Base-by-base conservation (phyloP, 2,113 vertebrate genomes). In the Colistium nudipinnis region DNA sequence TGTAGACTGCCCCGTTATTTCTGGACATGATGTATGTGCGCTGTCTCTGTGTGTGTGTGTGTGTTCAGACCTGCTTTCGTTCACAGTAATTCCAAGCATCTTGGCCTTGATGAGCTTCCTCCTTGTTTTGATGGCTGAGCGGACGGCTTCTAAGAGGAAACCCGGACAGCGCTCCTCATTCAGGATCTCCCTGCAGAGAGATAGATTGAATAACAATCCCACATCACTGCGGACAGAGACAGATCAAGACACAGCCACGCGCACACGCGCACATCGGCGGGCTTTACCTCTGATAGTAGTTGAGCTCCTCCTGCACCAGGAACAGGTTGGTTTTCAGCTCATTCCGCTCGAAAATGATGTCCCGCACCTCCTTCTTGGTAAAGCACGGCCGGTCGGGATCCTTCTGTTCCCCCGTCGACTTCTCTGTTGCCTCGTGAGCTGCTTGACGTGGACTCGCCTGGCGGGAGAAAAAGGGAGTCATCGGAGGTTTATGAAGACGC, bases 251-350 rank as follows among this genome's bases (percentile, higher is more conserved):
- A n/a, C n/a, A n/a, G n/a, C n/a, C 31, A 33, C 31, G 31, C 4
- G 4, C 31, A 9, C 31, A 4, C 31, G 31, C 31, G 31, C 31
- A 22, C 36, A 49, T 4, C 17, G 12, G 39, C 91, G 17, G 12
- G 36, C 91, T 86, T n/a, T 51, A 98, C 98, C 96, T 92, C 80
- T 98, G 96, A 82, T 97, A 99, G 88, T 96, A 98, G 27, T 89
- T 93, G 79, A 98, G 80, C 82, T 99, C 97, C 85, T 99, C 98
- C 91, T 96, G 95, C 76, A 98, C 93, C 86, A 99, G 72, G 86
- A 98, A 99, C 33, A 98, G 93, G 76, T 96, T 98, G 70, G 96
- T 94, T 88, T 97, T 99, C 54, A 99, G 94, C 83, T 99, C 96
- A 0, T 98, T 98, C 63, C 96, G 88, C 89, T 98, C 98, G 41